Evolutionary conservation across 2,113 vertebrate genomes (phyloP), one percentile per base, ranked within the genome.

Genomic region (Okapia johnstoni): DNA sequence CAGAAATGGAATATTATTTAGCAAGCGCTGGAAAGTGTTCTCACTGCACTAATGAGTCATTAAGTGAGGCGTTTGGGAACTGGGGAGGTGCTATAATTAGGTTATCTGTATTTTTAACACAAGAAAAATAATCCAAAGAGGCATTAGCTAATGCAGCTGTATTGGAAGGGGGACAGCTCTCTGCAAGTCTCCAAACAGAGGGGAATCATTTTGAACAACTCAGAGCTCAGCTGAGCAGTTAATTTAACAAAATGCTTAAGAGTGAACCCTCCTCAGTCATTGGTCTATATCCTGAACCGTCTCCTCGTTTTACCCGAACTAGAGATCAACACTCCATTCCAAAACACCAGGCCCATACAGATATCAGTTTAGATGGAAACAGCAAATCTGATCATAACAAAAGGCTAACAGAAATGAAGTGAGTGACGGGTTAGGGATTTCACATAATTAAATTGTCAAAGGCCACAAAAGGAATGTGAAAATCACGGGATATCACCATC

Each of bases 61-160:
- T 97, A 97, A 97, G 95, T 95, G 96, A 98, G 94, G 97, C 97
- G 10, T 97, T 97, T 97, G 98, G 98, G 97, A 98, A 97, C 97
- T 95, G 86, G 76, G 96, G 96, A 98, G 97, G 97, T 28, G 96
- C 98, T 98, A 98, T 98, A 98, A 98, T 97, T 98, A 97, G 96
- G 94, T 95, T 96, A 97, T 98, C 96, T 97, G 97, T 98, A 98
- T 98, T 98, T 98, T 98, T 97, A 98, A 98, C 98, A 95, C 96
- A 97, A 97, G 96, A 97, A 97, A 97, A 98, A 97, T 98, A 96
- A 98, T 96, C 96, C 96, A 97, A 97, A 94, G 88, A 73, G 8
- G 92, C 93, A 57, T 95, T 96, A 97, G 98, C 93, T 87, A 90
- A 70, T 95, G 97, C 98, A 98, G 98, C 98, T 98, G 98, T 98